phyloP scores from a whole-genome alignment of 2,888 invertebrate species.

The Diaprepes abbreviatus region DNA sequence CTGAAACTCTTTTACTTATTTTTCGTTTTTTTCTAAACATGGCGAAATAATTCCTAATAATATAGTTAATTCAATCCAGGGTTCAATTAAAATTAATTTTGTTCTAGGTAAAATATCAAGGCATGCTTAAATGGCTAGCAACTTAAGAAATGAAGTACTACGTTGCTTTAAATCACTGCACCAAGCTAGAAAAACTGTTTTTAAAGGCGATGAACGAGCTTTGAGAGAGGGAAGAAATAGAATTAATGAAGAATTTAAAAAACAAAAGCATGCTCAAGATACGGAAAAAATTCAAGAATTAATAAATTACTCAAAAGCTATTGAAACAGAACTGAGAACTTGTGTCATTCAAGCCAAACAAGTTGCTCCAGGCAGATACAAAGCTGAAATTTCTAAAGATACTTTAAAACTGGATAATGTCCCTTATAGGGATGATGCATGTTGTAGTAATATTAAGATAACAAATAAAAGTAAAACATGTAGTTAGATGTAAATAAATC shows the following conservation, averaged over 20 bases:
- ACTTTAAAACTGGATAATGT: slow-evolving; percentile 76
- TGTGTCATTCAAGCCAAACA: slow-evolving; percentile 81
- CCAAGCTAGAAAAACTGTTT: slow-evolving; percentile 76
- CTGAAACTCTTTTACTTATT: too few relatives aligned
- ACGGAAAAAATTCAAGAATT: slow-evolving; percentile 76
- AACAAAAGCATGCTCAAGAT: slow-evolving; percentile 76
- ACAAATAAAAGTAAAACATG: not conserved
- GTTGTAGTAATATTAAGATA: slow-evolving; percentile 28
- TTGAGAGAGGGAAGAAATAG: slow-evolving; percentile 75
- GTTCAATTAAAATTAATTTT: too few relatives aligned
- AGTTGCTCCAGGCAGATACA: slow-evolving; percentile 77
- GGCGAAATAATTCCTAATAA: too few relatives aligned
- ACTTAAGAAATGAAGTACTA: slow-evolving; percentile 72
- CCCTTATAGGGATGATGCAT: slow-evolving; percentile 58
- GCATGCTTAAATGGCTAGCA: slow-evolving; percentile 46
- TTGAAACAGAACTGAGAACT: slow-evolving; percentile 78
- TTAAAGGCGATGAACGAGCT: slow-evolving; percentile 76
- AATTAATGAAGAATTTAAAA: slow-evolving; percentile 83
- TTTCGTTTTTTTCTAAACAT: too few relatives aligned
- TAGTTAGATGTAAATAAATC: not conserved
- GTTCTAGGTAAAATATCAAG: not conserved
- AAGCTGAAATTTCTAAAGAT: slow-evolving; percentile 74
- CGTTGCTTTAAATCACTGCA: slow-evolving; percentile 81
- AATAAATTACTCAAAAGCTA: slow-evolving; percentile 76
- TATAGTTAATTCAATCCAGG: too few relatives aligned